Evolutionary conservation across 2,888 invertebrate species (phyloP).

Genomic region (Sthenelais limicola): DNA sequence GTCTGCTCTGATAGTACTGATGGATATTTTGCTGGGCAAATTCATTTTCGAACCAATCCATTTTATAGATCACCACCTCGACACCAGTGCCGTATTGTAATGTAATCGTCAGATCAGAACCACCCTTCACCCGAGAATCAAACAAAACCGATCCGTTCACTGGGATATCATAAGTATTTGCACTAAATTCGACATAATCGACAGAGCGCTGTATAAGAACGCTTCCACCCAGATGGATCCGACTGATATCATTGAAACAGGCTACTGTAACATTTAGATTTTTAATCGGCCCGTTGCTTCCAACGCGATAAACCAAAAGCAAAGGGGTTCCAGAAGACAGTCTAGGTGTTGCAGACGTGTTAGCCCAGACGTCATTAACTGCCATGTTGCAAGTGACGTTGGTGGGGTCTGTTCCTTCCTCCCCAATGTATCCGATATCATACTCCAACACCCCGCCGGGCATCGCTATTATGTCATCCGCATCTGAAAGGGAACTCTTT

Average conservation of each 20-base stretch:
- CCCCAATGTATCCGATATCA: not conserved
- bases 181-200: not conserved
- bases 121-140: not conserved
- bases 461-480: not conserved
- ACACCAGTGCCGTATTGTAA: constrained; percentile 1
- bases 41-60: not conserved
- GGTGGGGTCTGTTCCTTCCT: not conserved
- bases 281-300: not conserved
- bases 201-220: not conserved
- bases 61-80: not conserved
- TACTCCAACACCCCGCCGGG: not conserved
- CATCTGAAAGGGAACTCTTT: not conserved
- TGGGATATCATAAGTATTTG: not conserved
- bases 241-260: not conserved
- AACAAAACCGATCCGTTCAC: constrained; percentile 20
- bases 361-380: not conserved
- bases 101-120: constrained; percentile 7
- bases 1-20: not conserved
- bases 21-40: not conserved
- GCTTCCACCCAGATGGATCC: not conserved
- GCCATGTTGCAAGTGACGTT: not conserved
- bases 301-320: not conserved
- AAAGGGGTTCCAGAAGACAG: not conserved
- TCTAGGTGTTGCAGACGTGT: not conserved
- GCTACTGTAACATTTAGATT: not conserved